Conservation (phyloP, 2,888 invertebrate species). For the Diarsia brunnea region DNA sequence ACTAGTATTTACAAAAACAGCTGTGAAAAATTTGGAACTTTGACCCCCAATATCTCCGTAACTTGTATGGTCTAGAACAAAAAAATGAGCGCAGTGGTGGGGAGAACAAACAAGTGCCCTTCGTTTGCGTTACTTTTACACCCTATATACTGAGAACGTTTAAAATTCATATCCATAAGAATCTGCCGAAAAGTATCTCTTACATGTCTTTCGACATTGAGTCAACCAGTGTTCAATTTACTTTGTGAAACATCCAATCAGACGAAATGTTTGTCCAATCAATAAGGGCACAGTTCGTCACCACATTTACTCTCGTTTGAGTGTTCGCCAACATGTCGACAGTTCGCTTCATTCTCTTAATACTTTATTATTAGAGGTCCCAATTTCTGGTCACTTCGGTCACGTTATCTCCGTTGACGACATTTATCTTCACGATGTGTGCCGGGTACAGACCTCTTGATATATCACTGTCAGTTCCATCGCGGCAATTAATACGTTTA, state of each 20-base stretch:
- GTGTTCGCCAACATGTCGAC: slow-evolving; percentile 18
- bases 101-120: too few species aligned
- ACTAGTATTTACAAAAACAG: too few species aligned
- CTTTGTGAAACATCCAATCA: slow-evolving; percentile 8
- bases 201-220: slow-evolving; percentile 2
- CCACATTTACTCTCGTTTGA: slow-evolving; percentile 21
- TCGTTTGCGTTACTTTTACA: too few species aligned
- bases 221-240: slow-evolving; percentile 1
- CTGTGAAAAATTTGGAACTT: too few species aligned
- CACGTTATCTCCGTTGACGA: slow-evolving; percentile 79
- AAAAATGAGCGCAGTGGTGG: too few species aligned
- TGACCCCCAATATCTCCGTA: too few species aligned
- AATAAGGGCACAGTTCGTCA: slow-evolving; percentile 33
- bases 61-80: too few species aligned
- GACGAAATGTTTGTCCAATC: slow-evolving; percentile 35
- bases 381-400: slow-evolving; percentile 62
- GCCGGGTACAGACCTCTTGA: slow-evolving; percentile 77
- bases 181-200: not conserved
- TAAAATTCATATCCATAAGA: not conserved
- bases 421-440: slow-evolving; percentile 81
- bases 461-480: slow-evolving; percentile 60
- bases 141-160: not conserved
- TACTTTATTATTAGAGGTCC: slow-evolving; percentile 62
- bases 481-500: slow-evolving; percentile 47
- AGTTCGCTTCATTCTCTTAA: slow-evolving; percentile 27